Percentiles rank a stretch among this genome's conserved stretches.
These are phyloP conservation scores for Microtus ochrogaster DNA, from an alignment of 2,113 vertebrate genomes.

Conservation along the genomic window DNA sequence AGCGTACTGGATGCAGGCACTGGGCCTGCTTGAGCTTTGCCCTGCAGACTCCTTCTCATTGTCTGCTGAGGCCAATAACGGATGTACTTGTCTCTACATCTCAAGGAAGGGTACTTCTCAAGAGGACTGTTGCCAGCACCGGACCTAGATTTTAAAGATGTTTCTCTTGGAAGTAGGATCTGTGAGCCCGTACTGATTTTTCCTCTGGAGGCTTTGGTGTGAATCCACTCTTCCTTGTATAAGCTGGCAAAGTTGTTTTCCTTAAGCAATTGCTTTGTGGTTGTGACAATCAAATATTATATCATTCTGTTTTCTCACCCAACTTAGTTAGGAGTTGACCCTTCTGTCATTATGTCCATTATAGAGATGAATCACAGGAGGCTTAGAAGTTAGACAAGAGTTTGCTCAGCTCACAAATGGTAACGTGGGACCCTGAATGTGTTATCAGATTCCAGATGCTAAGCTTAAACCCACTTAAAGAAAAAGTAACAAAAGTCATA, in stretches of 20 bases:
- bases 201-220: background rate
- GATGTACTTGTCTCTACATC: background rate
- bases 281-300: background rate
- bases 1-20: background rate
- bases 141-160: background rate
- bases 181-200: background rate
- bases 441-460: background rate
- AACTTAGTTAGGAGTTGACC: background rate
- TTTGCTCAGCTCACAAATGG: background rate
- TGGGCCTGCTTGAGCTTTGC: background rate
- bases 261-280: background rate
- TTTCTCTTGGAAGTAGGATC: slow-evolving; percentile 1
- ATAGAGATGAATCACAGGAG: background rate
- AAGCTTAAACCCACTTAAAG: background rate
- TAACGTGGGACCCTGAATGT: background rate
- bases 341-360: background rate
- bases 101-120: background rate
- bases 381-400: background rate
- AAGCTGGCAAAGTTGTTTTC: background rate
- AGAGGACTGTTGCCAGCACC: background rate
- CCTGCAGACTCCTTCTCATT: too few relatives aligned
- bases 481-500: background rate
- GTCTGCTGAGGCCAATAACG: background rate
- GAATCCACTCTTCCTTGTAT: background rate
- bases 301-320: background rate